These are phyloP conservation scores for Harpagoxenus sublaevis DNA, from an alignment of 2,888 invertebrate species.

Conservation along the genomic window DNA sequence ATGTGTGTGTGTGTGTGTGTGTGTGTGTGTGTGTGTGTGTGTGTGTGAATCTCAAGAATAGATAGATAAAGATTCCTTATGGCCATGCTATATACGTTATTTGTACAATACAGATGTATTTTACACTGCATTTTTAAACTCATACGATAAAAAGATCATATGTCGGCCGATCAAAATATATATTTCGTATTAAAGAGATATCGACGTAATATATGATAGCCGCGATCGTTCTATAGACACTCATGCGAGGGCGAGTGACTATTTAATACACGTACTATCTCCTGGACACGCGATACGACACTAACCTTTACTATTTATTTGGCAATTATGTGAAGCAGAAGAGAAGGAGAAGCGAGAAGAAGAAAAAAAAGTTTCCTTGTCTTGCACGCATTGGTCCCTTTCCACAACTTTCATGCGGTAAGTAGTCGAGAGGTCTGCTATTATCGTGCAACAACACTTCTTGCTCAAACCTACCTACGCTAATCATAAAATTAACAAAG, in stretches of 20 bases:
- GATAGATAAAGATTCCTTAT: neutral
- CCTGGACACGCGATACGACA: neutral
- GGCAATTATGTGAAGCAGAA: constrained; percentile 40
- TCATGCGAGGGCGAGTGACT: constrained; percentile 14
- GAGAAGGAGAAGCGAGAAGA: neutral
- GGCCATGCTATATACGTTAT: neutral
- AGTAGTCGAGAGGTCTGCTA: neutral
- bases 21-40: neutral
- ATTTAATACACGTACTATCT: constrained; percentile 19
- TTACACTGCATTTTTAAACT: neutral
- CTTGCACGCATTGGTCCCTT: constrained; percentile 48
- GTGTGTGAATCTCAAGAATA: neutral
- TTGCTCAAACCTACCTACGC: neutral
- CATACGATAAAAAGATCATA: constrained; percentile 1
- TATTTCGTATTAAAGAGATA: neutral
- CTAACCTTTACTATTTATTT: constrained; percentile 41
- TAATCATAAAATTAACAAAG: neutral
- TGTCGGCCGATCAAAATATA: neutral
- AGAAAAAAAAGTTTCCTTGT: constrained; percentile 7
- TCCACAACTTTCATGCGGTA: constrained; percentile 33
- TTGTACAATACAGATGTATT: neutral
- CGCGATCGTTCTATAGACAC: neutral
- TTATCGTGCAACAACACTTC: neutral
- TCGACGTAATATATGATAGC: neutral
- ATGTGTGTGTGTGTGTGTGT: neutral